Evolutionary conservation across 2,888 invertebrate genomes (phyloP).

Genomic region (Siphonodentalium dalli): DNA sequence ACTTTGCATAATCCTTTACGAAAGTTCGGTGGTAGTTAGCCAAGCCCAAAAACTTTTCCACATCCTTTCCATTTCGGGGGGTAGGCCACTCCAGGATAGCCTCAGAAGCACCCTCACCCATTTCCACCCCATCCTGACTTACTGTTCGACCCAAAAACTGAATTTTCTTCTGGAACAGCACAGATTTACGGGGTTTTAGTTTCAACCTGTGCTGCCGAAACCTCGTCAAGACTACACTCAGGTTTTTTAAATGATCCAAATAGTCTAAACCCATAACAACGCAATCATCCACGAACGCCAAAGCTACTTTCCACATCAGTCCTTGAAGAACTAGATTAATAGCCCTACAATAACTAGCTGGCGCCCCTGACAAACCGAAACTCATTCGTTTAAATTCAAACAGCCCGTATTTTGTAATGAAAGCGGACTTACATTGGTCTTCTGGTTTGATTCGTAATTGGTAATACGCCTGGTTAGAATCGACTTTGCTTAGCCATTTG

Average conservation of each 20-base stretch:
- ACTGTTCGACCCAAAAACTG: conserved; percentile 3
- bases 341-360: conserved; percentile 16
- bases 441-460: background rate
- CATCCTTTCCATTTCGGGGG: background rate
- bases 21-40: conserved; percentile 6
- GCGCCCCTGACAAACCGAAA: conserved; percentile 22
- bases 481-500: background rate
- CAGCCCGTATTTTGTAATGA: conserved; percentile 19
- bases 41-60: conserved; percentile 10
- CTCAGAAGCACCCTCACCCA: background rate
- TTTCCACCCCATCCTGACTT: background rate
- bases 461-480: conserved; percentile 2
- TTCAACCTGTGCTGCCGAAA: conserved; percentile 4
- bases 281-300: conserved; percentile 17
- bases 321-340: conserved; percentile 12
- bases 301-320: conserved; percentile 4
- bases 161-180: background rate
- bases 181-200: conserved; percentile 12
- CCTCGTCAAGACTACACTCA: conserved; percentile 4
- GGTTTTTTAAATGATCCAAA: background rate
- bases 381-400: conserved; percentile 21
- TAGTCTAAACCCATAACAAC: conserved; percentile 4
- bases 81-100: conserved; percentile 5
- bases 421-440: conserved; percentile 20
- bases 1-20: background rate